phyloP scores from a whole-genome alignment of 2,888 invertebrate species.

The Drosophila differens region DNA sequence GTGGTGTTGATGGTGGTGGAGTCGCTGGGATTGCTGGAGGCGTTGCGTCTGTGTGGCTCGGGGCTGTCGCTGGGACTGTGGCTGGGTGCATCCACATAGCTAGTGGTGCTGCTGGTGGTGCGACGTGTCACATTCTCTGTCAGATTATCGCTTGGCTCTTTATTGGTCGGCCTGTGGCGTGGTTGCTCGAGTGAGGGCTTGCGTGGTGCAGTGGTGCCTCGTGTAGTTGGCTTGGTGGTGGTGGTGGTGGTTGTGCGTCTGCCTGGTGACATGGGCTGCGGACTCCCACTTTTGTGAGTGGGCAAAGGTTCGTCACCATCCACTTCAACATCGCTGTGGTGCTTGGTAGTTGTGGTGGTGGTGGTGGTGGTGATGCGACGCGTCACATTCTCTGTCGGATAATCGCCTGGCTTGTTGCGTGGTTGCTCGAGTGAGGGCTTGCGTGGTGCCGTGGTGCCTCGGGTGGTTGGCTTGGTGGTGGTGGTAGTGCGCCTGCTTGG shows the following conservation, averaged over 20 bases:
- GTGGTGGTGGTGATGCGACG: constrained; percentile 12
- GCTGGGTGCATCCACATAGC: constrained; percentile 18
- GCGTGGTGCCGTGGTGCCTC: constrained; percentile 8
- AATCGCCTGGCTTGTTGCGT: not conserved
- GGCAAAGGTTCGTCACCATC: constrained; percentile 17
- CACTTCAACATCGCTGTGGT: constrained; percentile 21
- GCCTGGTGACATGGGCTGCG: constrained; percentile 36
- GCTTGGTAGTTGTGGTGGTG: constrained; percentile 14
- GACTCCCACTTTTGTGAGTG: not conserved
- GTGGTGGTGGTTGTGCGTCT: constrained; percentile 50
- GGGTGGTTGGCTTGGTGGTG: not conserved
- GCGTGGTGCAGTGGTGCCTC: constrained; percentile 19
- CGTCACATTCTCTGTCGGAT: not conserved
- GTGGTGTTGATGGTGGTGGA: constrained; percentile 7
- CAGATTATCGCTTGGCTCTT: constrained; percentile 1
- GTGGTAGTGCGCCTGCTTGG: constrained; percentile 13
- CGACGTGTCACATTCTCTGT: constrained; percentile 13
- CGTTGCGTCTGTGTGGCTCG: constrained; percentile 26
- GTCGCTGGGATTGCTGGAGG: constrained; percentile 10
- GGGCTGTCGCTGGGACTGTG: constrained; percentile 32
- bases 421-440: constrained; percentile 11
- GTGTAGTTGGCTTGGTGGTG: constrained; percentile 25
- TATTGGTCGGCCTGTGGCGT: constrained; percentile 4
- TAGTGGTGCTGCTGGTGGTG: constrained; percentile 20
- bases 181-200: constrained; percentile 23